Percentiles rank a stretch among this genome's conserved stretches.
Evolutionary conservation across 2,797 vertebrate species (phyloP).

Genomic region (Malurus splendens): DNA sequence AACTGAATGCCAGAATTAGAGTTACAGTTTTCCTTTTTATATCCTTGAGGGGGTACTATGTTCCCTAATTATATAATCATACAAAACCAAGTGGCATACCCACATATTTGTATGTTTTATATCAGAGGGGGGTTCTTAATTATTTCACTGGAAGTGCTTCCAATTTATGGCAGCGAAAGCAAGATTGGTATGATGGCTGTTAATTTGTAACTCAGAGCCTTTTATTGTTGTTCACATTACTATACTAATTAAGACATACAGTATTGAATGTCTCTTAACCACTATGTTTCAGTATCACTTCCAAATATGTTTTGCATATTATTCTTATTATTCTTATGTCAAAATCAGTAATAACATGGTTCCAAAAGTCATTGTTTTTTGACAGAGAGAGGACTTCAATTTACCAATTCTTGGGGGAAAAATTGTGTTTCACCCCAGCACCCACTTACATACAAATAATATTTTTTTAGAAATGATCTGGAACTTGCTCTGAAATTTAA

Average conservation of each 20-base stretch:
- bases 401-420: neutral
- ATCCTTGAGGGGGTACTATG: neutral
- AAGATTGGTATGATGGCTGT: neutral
- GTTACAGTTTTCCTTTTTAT: constrained; percentile 9
- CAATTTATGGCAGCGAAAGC: neutral
- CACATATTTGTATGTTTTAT: neutral
- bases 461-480: neutral
- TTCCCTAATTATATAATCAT: constrained; percentile 21
- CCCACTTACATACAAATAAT: neutral
- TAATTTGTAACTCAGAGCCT: neutral
- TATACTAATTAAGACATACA: neutral
- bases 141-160: neutral
- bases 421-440: neutral
- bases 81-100: neutral
- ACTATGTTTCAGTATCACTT: neutral
- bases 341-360: neutral
- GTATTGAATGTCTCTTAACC: neutral
- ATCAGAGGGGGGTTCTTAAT: neutral
- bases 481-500: neutral
- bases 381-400: neutral
- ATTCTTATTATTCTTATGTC: neutral
- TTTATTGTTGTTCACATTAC: neutral
- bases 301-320: neutral
- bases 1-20: constrained; percentile 3
- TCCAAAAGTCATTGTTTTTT: neutral